These are phyloP conservation scores for Sebastes trivittatus DNA, from an alignment of 2,797 vertebrate genomes.

Conservation along the genomic window DNA sequence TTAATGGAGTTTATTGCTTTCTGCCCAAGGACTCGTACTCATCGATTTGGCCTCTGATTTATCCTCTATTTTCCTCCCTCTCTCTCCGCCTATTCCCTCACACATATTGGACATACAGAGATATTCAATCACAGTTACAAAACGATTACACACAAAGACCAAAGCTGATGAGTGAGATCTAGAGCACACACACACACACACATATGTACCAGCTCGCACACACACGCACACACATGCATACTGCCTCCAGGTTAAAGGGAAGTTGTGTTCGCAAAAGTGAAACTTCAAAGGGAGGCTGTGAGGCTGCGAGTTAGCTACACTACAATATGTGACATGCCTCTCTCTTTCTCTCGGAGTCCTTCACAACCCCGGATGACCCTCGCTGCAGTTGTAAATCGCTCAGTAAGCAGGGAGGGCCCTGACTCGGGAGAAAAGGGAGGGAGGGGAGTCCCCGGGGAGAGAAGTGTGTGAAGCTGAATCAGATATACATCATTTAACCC, in stretches of 20 bases:
- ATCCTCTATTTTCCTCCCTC: constrained; percentile 37
- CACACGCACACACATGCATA: not conserved
- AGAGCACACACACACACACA: not conserved
- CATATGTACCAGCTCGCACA: not conserved
- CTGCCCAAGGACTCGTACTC: constrained; percentile 64
- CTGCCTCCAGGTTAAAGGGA: constrained; percentile 54
- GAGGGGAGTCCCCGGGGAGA: constrained; percentile 55
- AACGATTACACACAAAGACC: constrained; percentile 42
- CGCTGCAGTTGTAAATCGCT: constrained; percentile 61
- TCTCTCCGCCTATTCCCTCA: constrained; percentile 1
- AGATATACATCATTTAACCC: constrained; percentile 59
- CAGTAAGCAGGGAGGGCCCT: constrained; percentile 64
- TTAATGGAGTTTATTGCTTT: constrained; percentile 78
- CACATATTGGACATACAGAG: constrained; percentile 43
- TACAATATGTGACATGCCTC: constrained; percentile 16
- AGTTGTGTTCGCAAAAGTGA: constrained; percentile 47
- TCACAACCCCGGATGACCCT: constrained; percentile 61
- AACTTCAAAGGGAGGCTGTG: constrained; percentile 54
- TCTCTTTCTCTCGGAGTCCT: constrained; percentile 31
- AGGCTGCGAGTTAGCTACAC: constrained; percentile 39
- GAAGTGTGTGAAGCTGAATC: constrained; percentile 43
- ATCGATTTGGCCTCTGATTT: constrained; percentile 70
- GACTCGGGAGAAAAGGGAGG: constrained; percentile 52
- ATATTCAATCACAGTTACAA: constrained; percentile 47
- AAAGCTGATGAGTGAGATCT: constrained; percentile 19